Evolutionary conservation across 2,113 vertebrate genomes (phyloP), one percentile per base, ranked within the genome.

Genomic region (Tachysurus fulvidraco): DNA sequence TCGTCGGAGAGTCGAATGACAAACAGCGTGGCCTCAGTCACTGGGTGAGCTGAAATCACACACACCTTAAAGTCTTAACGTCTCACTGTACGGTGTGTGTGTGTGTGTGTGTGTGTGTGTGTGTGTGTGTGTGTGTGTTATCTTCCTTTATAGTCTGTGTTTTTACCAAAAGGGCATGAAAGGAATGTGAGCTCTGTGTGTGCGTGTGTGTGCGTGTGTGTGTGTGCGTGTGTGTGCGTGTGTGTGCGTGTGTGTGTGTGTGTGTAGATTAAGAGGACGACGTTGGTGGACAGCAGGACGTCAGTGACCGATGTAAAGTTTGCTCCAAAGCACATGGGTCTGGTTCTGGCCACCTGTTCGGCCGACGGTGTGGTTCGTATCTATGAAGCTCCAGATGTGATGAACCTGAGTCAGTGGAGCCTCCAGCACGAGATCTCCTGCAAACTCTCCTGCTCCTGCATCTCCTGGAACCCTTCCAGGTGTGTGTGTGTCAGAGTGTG

Each of bases 401-500:
- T 99, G 98, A 99, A 99, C 92, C 95, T 99, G 81, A 99, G 98
- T 91, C 98, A 99, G 93, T 99, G 98, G 97, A 99, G 97, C 11
- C 93, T 99, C 81, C 98, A 99, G 93, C 98, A 99, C 41, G 98
- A 99, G 94, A 98, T 99, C 90, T 99, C 98, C 0, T 98, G 97
- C 94, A 99, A 98, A 79, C 96, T 99, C 85, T 98, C 97, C 94
- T 99, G 98, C 91, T 98, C 97, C 89, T 99, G 97, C 89, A 99
- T 99, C 93, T 99, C 98, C 36, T 99, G 98, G 98, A 99, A 99
- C 90, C 98, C 98, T 81, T 99, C 98, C 90, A 99, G 98, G 98
- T 99, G 85, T 87, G 92, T 86, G 14, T 6, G n/a, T 41, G n/a
- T 69, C 30, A 16, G 14, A 16, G 28, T 13, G 16, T 30, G 30